Percentiles rank a stretch among this genome's conserved stretches.
phyloP scores from a whole-genome alignment of 2,113 vertebrate species.

The Sula dactylatra region DNA sequence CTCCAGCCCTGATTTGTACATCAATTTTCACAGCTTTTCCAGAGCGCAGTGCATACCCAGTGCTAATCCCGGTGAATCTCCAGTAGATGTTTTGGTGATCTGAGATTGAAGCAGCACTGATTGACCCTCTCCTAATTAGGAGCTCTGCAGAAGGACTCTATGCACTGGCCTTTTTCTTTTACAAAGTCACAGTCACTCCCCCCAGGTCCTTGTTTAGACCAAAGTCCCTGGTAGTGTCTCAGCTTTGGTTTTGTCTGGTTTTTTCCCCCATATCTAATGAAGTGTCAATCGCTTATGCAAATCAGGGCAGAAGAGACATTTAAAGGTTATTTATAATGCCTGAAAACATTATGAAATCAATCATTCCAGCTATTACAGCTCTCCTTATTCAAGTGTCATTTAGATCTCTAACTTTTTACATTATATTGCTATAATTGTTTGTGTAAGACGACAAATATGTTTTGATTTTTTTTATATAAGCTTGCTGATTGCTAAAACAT shows the following conservation, averaged over 20 bases:
- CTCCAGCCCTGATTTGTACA: not conserved
- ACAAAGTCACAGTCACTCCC: not conserved
- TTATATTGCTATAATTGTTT: not conserved
- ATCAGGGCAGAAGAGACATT: not conserved
- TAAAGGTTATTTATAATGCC: constrained; percentile 49
- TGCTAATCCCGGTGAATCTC: not conserved
- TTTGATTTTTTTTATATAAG: constrained; percentile 24
- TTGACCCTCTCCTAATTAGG: not conserved
- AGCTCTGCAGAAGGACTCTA: not conserved
- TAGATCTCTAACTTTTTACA: not conserved
- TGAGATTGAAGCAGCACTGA: not conserved
- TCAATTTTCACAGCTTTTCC: not conserved
- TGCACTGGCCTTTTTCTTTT: not conserved
- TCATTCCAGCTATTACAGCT: not conserved
- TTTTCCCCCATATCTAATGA: not conserved
- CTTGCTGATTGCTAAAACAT: constrained; percentile 40
- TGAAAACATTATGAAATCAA: constrained; percentile 38
- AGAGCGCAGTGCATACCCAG: not conserved
- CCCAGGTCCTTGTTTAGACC: not conserved
- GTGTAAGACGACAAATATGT: constrained; percentile 30
- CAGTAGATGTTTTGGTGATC: not conserved
- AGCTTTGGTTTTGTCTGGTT: not conserved
- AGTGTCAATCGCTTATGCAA: constrained; percentile 28
- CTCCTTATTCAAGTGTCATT: not conserved
- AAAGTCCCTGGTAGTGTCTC: not conserved